Evolutionary conservation across 2,888 invertebrate species (phyloP), one percentile per base, ranked within the genome.

Genomic region (Amiota communis): DNA sequence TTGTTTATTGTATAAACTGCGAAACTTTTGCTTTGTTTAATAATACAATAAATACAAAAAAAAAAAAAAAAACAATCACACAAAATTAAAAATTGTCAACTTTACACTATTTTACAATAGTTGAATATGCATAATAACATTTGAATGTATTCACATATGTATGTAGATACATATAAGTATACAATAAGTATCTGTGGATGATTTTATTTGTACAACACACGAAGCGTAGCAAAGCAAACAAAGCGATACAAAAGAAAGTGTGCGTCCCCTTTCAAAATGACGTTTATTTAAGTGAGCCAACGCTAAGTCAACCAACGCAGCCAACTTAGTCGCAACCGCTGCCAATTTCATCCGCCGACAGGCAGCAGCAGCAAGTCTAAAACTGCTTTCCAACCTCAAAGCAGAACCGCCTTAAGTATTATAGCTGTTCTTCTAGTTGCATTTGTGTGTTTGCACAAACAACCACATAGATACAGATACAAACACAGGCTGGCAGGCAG

Each of bases 71-170:
- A 36, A 36, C 2, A 36, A 36, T 36, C 61, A 59, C 63, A 76
- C 17, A 67, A 64, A 74, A 57, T 51, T 56, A 56, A 59, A 70
- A 67, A 70, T 70, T 53, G 69, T 36, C 63, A 69, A 12, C 15
- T 59, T 36, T 63, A 51, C 15, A 74, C 23, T 20, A 47, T 69
- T 36, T 17, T 48, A 20, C 20, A 56, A 23, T 36, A 36, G 36
- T 36, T 36, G 36, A 2, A 36, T 36, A 36, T 36, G 36, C 36
- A 36, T 36, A 36, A 36, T 36, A 36, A 36, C 8, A 36, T 6
- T 36, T 36, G 36, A 2, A 36, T 36, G 36, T 36, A 36, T 36
- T 36, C 36, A 36, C 23, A 23, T 23, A 23, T 23, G 23, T 23
- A 2, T 3, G 3, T 23, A 23, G 1, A 23, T 23, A 23, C 23